Conservation (phyloP, 2,797 vertebrate species). For the Hypotaenidia okinawae region DNA sequence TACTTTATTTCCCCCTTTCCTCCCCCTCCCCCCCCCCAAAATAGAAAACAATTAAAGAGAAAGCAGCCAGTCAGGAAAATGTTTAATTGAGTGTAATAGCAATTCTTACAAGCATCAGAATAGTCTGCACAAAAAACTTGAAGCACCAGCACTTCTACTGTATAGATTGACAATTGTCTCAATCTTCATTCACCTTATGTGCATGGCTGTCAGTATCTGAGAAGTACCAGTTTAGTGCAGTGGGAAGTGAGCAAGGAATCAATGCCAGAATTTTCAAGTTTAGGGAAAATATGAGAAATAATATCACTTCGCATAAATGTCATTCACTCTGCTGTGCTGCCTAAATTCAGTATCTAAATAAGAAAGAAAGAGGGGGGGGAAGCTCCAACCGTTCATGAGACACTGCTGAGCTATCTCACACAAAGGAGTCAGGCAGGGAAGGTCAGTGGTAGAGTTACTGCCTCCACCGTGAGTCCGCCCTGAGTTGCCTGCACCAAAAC, state of each 20-base stretch:
- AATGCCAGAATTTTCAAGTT: slow-evolving; percentile 63
- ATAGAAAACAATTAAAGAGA: slow-evolving; percentile 36
- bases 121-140: slow-evolving; percentile 3
- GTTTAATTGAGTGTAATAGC: slow-evolving; percentile 44
- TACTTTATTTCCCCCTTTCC: background rate
- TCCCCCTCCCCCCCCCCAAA: background rate
- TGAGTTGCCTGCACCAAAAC: background rate
- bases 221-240: slow-evolving; percentile 54
- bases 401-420: background rate
- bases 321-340: slow-evolving; percentile 25
- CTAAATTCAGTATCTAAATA: slow-evolving; percentile 37
- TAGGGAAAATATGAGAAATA: slow-evolving; percentile 61
- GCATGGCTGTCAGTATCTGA: slow-evolving; percentile 44
- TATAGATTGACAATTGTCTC: slow-evolving; percentile 55
- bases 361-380: background rate
- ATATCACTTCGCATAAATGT: slow-evolving; percentile 53
- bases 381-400: accelerated
- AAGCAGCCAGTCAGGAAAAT: slow-evolving; percentile 34
- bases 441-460: background rate
- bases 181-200: slow-evolving; percentile 62
- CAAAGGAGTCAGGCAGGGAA: background rate
- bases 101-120: slow-evolving; percentile 15
- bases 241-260: slow-evolving; percentile 51
- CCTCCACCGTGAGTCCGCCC: background rate
- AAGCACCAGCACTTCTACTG: slow-evolving; percentile 29